Evolutionary conservation across 2,113 vertebrate genomes (phyloP).

Genomic region (Syngnathus typhle): DNA sequence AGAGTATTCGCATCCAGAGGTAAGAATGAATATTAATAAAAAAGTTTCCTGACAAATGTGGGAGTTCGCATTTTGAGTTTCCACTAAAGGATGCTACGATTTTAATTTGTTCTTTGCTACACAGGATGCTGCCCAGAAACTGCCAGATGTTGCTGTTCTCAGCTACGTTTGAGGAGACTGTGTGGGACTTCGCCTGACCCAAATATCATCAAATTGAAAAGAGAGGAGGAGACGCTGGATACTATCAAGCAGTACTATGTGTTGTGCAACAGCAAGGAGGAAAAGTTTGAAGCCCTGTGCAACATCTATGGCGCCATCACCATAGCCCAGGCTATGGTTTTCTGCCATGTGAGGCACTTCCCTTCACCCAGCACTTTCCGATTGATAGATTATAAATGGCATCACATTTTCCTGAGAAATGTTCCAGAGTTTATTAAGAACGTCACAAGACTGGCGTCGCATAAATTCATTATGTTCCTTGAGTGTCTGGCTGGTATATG

Average conservation of each 20-base stretch:
- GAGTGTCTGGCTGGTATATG: no score
- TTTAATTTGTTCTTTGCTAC: neutral
- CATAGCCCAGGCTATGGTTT: no score
- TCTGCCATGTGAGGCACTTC: no score
- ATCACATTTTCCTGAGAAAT: no score
- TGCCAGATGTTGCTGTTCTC: slow-evolving; percentile 98
- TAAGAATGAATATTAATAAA: slow-evolving; percentile 36
- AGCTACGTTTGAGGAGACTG: slow-evolving; percentile 91
- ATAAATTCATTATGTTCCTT: no score
- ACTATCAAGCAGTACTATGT: slow-evolving; percentile 98
- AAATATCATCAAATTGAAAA: slow-evolving; percentile 93
- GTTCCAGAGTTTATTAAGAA: no score
- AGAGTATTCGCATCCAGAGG: slow-evolving; percentile 98
- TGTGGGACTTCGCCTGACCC: slow-evolving; percentile 95
- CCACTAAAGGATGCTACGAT: neutral
- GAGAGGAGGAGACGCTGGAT: slow-evolving; percentile 94
- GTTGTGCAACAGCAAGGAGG: slow-evolving; percentile 82
- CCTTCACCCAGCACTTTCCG: no score
- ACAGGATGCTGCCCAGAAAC: slow-evolving; percentile 83
- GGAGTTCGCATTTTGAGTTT: neutral
- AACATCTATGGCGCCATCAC: slow-evolving; percentile 79
- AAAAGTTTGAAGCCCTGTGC: slow-evolving; percentile 92
- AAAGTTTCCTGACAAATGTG: neutral
- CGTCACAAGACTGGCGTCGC: no score
- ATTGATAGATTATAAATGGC: no score